Evolutionary conservation across 2,797 vertebrate species (phyloP), one percentile per base, ranked within the genome.

Genomic region (Melanotaenia nigrans): DNA sequence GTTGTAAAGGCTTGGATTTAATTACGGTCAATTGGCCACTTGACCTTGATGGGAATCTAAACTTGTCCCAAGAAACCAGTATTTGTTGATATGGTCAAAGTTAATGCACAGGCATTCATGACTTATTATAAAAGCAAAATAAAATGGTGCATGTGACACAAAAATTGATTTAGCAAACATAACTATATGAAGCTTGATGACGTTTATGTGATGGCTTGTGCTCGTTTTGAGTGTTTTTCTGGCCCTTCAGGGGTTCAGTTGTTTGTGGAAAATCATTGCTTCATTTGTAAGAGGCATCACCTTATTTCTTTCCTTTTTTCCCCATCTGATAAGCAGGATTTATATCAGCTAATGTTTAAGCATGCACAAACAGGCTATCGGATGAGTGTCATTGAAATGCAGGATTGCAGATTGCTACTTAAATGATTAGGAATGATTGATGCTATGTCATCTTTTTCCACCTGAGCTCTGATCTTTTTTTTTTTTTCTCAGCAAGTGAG

Each of bases 401-500:
- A 66, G 62, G 35, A 24, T 3, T 56, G 75, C 64, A 54, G 25
- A 80, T 79, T 76, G 42, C 57, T 61, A 12, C 71, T 77, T 79
- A 79, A 89, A 87, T 12, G 61, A 87, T 89, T 86, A 81, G 32
- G 40, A 84, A 73, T 87, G 86, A 90, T 84, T 92, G 82, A 89
- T 86, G 82, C 71, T 53, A 47, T 74, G 51, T 86, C n/a, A 3
- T 73, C 64, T 59, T 78, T 84, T 84, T 87, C 78, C 72, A 79
- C 18, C 42, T 32, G 3, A 24, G 68, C 75, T 87, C 76, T 82
- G 82, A 84, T 89, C 78, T 88, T 54, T 47, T 32, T 40, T 47
- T 32, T 40, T 63, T 12, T 60, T 35, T 18, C 30, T 71, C 1
- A 1, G 36, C 60, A 65, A 81, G 51, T 1, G 0, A 54, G 66